Evolutionary conservation across 2,888 invertebrate genomes (phyloP), one percentile per base, ranked within the genome.

Genomic region (Ephialtes manifestator): DNA sequence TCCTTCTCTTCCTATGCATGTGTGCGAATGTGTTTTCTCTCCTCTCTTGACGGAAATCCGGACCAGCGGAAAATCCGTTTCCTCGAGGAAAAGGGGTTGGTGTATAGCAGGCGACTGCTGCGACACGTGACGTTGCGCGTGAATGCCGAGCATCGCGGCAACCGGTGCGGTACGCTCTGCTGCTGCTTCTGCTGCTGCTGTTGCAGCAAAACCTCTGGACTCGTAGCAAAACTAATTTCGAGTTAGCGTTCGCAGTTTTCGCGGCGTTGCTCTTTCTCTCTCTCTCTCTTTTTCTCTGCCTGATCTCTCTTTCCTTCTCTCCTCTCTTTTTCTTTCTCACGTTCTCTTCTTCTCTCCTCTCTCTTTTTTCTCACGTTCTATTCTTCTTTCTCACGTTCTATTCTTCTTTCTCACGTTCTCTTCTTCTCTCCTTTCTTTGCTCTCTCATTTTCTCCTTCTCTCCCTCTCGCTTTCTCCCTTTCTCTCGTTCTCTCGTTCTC

Each of bases 61-160:
- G 71, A 48, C 71, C 63, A 75, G 74, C 48, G 75, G 81, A 79
- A 86, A 86, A 86, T 79, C 63, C 77, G 81, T 81, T 85, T 81
- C 71, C 72, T 79, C 67, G 67, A 51, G 55, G 24, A 24, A 24
- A 24, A 24, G 43, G 74, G 46, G 70, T 13, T 24, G 46, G 24
- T 51, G n/a, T 39, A n/a, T 28, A 55, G 39, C 24, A 53, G 43
- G 46, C 51, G 70, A 55, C 76, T 76, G 77, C 51, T 71, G 70
- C 58, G 68, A 48, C 76, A 72, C 74, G 65, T 78, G 39, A 43
- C 35, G 71, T 70, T 58, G 60, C 43, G 35, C 75, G 46, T 71
- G 78, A 81, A 70, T 83, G 46, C 77, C 46, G 74, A 78, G 72
- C 35, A 20, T 18, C 65, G 18, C 2, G 39, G 65, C 67, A 39